phyloP scores from a whole-genome alignment of 2,113 vertebrate species.

The Odobenus rosmarus region DNA sequence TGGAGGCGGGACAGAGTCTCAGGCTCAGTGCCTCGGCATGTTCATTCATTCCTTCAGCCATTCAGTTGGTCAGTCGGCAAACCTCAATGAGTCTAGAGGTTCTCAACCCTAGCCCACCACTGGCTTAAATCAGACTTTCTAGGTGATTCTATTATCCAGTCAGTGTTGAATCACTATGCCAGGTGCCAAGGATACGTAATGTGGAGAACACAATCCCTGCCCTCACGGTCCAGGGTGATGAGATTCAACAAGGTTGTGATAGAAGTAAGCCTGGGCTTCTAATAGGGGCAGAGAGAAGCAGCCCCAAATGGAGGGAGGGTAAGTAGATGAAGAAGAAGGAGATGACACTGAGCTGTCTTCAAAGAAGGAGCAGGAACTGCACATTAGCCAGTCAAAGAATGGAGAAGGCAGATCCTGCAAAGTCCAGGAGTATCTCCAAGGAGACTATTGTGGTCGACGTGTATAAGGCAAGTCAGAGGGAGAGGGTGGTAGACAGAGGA shows the following conservation, averaged over 20 bases:
- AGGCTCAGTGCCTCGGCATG: neutral
- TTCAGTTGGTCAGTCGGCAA: neutral
- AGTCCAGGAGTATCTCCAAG: neutral
- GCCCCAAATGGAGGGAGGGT: neutral
- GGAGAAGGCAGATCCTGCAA: neutral
- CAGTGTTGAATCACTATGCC: neutral
- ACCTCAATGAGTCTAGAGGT: neutral
- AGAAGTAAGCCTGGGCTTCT: neutral
- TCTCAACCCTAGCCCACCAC: neutral
- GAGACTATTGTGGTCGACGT: neutral
- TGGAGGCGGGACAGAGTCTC: neutral
- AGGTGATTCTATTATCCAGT: neutral
- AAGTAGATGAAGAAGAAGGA: neutral
- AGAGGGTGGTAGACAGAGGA: neutral
- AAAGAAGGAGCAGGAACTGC: neutral
- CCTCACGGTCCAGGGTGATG: neutral
- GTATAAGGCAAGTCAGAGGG: neutral
- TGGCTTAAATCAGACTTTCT: slow-evolving; percentile 20
- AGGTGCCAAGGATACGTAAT: neutral
- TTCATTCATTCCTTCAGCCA: neutral
- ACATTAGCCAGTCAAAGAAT: neutral
- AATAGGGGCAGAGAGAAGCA: neutral
- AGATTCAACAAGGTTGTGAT: neutral
- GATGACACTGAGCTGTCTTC: neutral
- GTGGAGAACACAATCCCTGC: neutral